A percentile compares a stretch with the other conserved stretches of the same genome.
Evolutionary conservation across 2,797 vertebrate genomes (phyloP).

Genomic region (Neomorphus geoffroyi): DNA sequence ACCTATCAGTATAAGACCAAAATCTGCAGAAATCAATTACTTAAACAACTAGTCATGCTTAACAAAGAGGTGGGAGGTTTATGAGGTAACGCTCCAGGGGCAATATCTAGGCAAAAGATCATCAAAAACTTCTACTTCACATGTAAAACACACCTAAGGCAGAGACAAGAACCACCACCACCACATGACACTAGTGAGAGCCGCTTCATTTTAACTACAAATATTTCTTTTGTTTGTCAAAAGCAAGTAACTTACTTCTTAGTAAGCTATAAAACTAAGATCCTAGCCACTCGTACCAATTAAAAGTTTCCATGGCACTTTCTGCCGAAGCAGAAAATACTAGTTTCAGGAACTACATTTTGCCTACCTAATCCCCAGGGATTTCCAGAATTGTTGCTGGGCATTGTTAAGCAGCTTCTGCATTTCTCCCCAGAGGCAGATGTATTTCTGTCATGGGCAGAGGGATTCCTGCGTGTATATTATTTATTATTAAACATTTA

Average conservation of each 20-base stretch:
- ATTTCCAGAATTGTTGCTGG: slow-evolving; percentile 71
- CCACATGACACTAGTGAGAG: slow-evolving; percentile 34
- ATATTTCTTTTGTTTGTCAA: slow-evolving; percentile 19
- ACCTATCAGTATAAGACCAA: slow-evolving; percentile 75
- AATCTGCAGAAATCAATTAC: slow-evolving; percentile 38
- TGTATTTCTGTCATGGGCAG: slow-evolving; percentile 72
- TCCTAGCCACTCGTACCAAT: slow-evolving; percentile 45
- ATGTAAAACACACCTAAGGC: slow-evolving; percentile 30
- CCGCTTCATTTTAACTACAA: slow-evolving; percentile 21
- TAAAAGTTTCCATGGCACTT: slow-evolving; percentile 46
- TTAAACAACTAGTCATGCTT: neutral
- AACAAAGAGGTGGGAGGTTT: neutral
- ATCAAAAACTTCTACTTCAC: slow-evolving; percentile 48
- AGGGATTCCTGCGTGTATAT: slow-evolving; percentile 65
- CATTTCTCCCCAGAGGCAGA: slow-evolving; percentile 69
- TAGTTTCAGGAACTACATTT: slow-evolving; percentile 65
- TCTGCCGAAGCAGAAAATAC: slow-evolving; percentile 69
- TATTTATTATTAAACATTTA: slow-evolving; percentile 63
- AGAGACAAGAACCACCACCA: slow-evolving; percentile 63
- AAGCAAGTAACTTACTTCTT: slow-evolving; percentile 53
- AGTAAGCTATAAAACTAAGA: slow-evolving; percentile 46
- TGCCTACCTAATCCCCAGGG: slow-evolving; percentile 69
- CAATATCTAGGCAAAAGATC: slow-evolving; percentile 41
- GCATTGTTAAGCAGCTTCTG: slow-evolving; percentile 71
- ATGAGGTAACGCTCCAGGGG: neutral